phyloP scores from a whole-genome alignment of 1,140 invertebrate species.

The Drosophila simulans region DNA sequence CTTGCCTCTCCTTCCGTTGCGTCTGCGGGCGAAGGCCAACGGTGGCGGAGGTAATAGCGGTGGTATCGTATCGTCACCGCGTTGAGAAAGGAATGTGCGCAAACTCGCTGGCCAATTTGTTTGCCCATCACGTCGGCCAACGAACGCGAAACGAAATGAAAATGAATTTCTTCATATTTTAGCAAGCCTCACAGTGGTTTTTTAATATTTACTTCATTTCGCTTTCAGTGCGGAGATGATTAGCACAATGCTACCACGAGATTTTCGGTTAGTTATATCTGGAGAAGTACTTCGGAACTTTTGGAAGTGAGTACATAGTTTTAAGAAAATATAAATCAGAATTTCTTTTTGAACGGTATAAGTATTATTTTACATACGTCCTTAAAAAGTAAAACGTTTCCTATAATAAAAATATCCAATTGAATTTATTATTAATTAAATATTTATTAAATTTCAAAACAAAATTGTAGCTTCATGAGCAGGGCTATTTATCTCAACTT shows the following conservation, averaged over 20 bases:
- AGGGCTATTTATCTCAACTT: too few relatives aligned
- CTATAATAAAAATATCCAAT: too few relatives aligned
- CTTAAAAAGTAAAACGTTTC: neutral
- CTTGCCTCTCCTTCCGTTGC: slow-evolving; percentile 6
- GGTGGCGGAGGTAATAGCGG: neutral
- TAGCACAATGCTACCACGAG: neutral
- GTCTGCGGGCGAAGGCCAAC: slow-evolving; percentile 26
- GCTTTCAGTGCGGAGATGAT: slow-evolving; percentile 3
- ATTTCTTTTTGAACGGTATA: too few relatives aligned
- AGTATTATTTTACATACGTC: neutral
- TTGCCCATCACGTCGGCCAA: slow-evolving; percentile 42
- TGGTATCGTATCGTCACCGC: slow-evolving; percentile 8
- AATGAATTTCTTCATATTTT: slow-evolving; percentile 46
- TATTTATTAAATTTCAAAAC: too few relatives aligned
- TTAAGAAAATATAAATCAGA: neutral
- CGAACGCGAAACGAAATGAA: slow-evolving; percentile 41
- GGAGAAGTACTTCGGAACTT: neutral
- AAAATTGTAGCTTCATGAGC: too few relatives aligned
- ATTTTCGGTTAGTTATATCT: neutral
- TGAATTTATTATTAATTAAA: too few relatives aligned
- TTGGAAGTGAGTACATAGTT: too few relatives aligned
- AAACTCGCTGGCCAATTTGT: slow-evolving; percentile 23
- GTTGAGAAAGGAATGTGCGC: slow-evolving; percentile 40
- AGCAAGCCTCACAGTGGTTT: neutral
- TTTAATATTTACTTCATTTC: slow-evolving; percentile 2